These are phyloP conservation scores for Zaprionus nigranus DNA, from an alignment of 1,140 invertebrate genomes.

Conservation along the genomic window DNA sequence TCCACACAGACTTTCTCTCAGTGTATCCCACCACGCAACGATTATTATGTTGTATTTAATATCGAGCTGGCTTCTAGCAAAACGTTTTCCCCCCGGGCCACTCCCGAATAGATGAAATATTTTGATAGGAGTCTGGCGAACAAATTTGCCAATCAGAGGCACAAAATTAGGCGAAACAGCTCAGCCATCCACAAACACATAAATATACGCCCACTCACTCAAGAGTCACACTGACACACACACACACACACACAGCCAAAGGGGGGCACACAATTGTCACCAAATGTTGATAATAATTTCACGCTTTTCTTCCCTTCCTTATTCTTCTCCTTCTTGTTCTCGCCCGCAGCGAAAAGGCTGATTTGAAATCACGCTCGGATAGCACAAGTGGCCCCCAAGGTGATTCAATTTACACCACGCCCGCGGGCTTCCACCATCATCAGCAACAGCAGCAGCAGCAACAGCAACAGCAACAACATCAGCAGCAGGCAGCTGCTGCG, in stretches of 20 bases:
- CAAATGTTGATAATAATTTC: slow-evolving; percentile 64
- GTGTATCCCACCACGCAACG: neutral
- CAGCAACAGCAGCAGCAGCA: slow-evolving; percentile 80
- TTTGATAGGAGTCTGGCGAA: slow-evolving; percentile 61
- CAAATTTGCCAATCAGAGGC: slow-evolving; percentile 74
- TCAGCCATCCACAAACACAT: neutral
- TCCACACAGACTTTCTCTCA: neutral
- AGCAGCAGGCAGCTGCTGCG: slow-evolving; percentile 58
- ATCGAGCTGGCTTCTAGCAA: slow-evolving; percentile 7
- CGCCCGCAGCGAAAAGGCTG: slow-evolving; percentile 84
- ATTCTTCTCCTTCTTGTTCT: slow-evolving; percentile 34
- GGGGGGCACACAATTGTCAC: slow-evolving; percentile 54
- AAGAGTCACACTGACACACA: no score
- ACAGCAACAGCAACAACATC: slow-evolving; percentile 68
- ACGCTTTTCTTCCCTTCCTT: slow-evolving; percentile 3
- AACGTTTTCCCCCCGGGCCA: slow-evolving; percentile 47
- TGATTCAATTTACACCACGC: slow-evolving; percentile 84
- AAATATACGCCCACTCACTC: no score
- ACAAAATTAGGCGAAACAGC: slow-evolving; percentile 27
- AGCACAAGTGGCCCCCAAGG: slow-evolving; percentile 84
- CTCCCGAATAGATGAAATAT: slow-evolving; percentile 69
- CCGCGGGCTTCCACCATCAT: slow-evolving; percentile 83
- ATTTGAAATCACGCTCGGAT: slow-evolving; percentile 85
- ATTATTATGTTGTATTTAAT: slow-evolving; percentile 52
- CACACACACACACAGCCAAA: slow-evolving; percentile 25